Conservation (phyloP, 2,113 vertebrate species). For the Astatotilapia flaviijosephi region DNA sequence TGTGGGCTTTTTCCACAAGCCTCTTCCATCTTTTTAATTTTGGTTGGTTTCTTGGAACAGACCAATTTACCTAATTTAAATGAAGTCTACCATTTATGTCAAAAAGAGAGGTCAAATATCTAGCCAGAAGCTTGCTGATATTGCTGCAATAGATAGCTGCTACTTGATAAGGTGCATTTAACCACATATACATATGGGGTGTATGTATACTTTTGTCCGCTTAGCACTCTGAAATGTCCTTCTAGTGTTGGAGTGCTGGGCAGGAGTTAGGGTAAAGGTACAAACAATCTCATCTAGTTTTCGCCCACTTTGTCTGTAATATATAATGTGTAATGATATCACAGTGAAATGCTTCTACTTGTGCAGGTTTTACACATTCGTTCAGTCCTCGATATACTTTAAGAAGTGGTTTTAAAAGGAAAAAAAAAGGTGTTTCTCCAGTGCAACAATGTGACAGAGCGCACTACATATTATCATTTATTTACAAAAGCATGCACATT, state of each 20-base stretch:
- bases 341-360: background rate
- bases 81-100: background rate
- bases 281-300: background rate
- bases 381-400: background rate
- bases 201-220: background rate
- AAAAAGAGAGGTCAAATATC: background rate
- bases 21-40: background rate
- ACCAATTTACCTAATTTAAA: background rate
- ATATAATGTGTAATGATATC: background rate
- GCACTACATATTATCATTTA: background rate
- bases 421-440: background rate
- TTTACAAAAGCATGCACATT: background rate
- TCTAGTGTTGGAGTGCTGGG: background rate
- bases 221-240: background rate
- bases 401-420: background rate
- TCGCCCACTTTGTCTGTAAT: background rate
- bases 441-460: background rate
- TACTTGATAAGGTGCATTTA: background rate
- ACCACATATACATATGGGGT: background rate
- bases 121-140: background rate
- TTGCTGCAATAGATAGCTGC: background rate
- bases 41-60: background rate
- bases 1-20: background rate
- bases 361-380: background rate
- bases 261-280: background rate